Conservation (phyloP, 2,888 invertebrate genomes). For the Tenthredo scrophulariae region DNA sequence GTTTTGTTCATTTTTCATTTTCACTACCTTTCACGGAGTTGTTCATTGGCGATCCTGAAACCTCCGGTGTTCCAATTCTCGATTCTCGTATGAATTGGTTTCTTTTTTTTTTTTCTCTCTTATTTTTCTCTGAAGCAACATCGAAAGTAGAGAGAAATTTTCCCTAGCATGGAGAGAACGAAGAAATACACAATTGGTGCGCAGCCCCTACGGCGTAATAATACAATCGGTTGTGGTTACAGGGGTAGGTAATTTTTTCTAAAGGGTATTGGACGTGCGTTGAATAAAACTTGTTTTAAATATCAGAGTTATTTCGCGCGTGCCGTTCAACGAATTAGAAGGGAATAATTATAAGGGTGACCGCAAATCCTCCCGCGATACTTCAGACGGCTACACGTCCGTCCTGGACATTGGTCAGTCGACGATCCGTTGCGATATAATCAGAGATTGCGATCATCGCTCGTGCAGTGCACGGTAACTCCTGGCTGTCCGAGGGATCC, state of each 20-base stretch:
- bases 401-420: background rate
- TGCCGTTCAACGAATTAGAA: background rate
- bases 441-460: constrained; percentile 11
- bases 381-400: background rate
- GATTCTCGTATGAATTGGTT: background rate
- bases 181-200: background rate
- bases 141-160: background rate
- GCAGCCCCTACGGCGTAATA: background rate
- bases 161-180: background rate
- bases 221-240: background rate
- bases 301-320: background rate
- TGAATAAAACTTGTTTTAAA: background rate
- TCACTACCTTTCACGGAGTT: background rate
- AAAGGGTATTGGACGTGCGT: constrained; percentile 5
- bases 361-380: background rate
- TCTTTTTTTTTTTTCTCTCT: background rate
- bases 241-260: constrained; percentile 8
- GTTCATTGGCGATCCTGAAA: background rate
- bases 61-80: too few species aligned
- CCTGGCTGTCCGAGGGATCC: constrained; percentile 38
- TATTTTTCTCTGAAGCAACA: background rate
- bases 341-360: background rate
- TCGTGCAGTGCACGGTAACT: background rate
- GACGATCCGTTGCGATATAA: constrained; percentile 21
- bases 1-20: background rate